These are phyloP conservation scores for Eupelmus urozonus DNA, from an alignment of 2,888 invertebrate species.

Conservation along the genomic window DNA sequence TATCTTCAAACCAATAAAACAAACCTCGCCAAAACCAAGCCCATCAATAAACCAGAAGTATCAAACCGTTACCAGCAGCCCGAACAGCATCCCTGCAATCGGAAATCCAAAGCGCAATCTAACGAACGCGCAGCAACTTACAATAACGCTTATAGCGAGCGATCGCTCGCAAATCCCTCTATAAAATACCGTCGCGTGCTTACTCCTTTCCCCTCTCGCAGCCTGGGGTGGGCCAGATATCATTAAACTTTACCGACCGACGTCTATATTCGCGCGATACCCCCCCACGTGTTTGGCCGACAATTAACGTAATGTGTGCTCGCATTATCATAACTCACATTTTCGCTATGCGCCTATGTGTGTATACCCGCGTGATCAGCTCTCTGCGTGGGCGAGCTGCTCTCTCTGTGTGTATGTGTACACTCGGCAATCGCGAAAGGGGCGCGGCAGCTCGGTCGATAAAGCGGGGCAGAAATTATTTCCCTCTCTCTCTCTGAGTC, in stretches of 20 bases:
- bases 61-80: too few species aligned
- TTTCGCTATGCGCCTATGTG: slow-evolving; percentile 4
- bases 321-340: slow-evolving; percentile 62
- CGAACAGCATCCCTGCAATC: too few species aligned
- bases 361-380: too few species aligned
- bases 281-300: slow-evolving; percentile 51
- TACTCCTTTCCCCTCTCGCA: not conserved
- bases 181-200: not conserved
- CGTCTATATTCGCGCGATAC: slow-evolving; percentile 17
- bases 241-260: slow-evolving; percentile 50
- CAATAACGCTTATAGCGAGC: slow-evolving; percentile 16
- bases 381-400: too few species aligned
- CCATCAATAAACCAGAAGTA: too few species aligned
- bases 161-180: slow-evolving; percentile 12
- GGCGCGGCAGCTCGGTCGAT: slow-evolving; percentile 52
- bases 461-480: slow-evolving; percentile 54
- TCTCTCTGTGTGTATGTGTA: not conserved
- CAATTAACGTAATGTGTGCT: slow-evolving; percentile 67
- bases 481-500: slow-evolving; percentile 52
- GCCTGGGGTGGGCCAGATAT: slow-evolving; percentile 20
- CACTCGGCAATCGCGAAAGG: slow-evolving; percentile 20
- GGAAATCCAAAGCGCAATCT: not conserved
- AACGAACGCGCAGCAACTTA: slow-evolving; percentile 5
- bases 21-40: too few species aligned
- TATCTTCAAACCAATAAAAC: too few species aligned